phyloP scores from a whole-genome alignment of 2,797 vertebrate genomes.

The Pipistrellus pipistrellus region DNA sequence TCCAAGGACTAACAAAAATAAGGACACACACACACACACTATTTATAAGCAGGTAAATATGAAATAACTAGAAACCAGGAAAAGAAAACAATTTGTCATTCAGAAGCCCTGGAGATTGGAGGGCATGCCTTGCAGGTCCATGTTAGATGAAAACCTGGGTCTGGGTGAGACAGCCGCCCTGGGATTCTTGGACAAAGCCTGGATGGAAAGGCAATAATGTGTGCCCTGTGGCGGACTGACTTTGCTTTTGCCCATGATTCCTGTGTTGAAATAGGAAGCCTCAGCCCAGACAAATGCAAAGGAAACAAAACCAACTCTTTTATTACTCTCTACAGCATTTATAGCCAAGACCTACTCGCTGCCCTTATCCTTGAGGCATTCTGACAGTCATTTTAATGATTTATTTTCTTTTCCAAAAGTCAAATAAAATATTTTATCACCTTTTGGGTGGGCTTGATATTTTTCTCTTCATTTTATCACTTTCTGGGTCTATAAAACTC shows the following conservation, averaged over 20 bases:
- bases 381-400: conserved; percentile 65
- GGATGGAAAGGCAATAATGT: neutral
- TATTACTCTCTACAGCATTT: conserved; percentile 69
- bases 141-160: neutral
- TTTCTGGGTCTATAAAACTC: conserved; percentile 74
- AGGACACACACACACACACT: neutral
- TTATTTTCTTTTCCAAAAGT: conserved; percentile 78
- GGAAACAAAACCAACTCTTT: conserved; percentile 75
- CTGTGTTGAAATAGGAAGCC: conserved; percentile 62
- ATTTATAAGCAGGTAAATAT: conserved; percentile 3
- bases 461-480: conserved; percentile 78
- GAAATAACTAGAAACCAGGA: conserved; percentile 45
- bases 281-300: conserved; percentile 62
- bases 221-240: neutral
- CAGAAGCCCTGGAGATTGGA: neutral
- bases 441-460: conserved; percentile 78
- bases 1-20: conserved; percentile 60
- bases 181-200: neutral
- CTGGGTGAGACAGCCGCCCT: neutral
- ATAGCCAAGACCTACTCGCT: neutral
- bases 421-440: conserved; percentile 75
- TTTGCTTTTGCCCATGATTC: neutral
- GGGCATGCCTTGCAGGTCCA: neutral
- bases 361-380: conserved; percentile 72
- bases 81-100: conserved; percentile 14